These are phyloP conservation scores for Ericerus pela DNA, from an alignment of 1,140 invertebrate genomes.

Conservation along the genomic window DNA sequence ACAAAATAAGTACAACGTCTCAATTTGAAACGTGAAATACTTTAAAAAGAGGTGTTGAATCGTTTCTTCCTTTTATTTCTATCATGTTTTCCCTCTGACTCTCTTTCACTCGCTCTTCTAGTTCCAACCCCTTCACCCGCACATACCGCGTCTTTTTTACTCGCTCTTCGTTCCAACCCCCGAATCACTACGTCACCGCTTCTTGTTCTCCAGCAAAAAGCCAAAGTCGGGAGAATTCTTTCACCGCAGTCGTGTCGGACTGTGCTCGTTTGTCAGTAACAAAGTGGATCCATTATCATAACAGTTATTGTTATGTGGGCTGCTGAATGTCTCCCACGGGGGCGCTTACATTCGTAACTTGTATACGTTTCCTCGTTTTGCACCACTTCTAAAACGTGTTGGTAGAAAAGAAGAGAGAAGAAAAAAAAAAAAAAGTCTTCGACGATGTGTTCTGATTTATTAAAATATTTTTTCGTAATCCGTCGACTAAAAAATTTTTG, in stretches of 20 bases:
- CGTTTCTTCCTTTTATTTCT: too few relatives aligned
- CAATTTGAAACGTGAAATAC: too few relatives aligned
- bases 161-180: too few relatives aligned
- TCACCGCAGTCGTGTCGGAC: slow-evolving; percentile 1
- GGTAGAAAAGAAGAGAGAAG: too few relatives aligned
- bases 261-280: slow-evolving; percentile 10
- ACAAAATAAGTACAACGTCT: too few relatives aligned
- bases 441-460: slow-evolving; percentile 8
- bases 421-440: slow-evolving; percentile 6
- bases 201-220: not conserved
- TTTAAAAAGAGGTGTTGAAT: too few relatives aligned
- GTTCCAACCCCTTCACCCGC: too few relatives aligned
- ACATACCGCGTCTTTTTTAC: too few relatives aligned
- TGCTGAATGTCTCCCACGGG: not conserved
- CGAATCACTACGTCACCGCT: too few relatives aligned
- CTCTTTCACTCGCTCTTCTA: too few relatives aligned
- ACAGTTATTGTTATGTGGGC: slow-evolving; percentile 12
- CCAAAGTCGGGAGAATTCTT: not conserved
- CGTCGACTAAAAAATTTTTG: too few relatives aligned
- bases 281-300: slow-evolving; percentile 12
- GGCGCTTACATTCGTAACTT: slow-evolving; percentile 9
- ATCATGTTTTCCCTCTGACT: too few relatives aligned
- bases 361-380: slow-evolving; percentile 8
- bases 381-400: not conserved
- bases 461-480: slow-evolving; percentile 9